These are phyloP conservation scores for Drepana arcuata DNA, from an alignment of 1,140 invertebrate species.

Conservation along the genomic window DNA sequence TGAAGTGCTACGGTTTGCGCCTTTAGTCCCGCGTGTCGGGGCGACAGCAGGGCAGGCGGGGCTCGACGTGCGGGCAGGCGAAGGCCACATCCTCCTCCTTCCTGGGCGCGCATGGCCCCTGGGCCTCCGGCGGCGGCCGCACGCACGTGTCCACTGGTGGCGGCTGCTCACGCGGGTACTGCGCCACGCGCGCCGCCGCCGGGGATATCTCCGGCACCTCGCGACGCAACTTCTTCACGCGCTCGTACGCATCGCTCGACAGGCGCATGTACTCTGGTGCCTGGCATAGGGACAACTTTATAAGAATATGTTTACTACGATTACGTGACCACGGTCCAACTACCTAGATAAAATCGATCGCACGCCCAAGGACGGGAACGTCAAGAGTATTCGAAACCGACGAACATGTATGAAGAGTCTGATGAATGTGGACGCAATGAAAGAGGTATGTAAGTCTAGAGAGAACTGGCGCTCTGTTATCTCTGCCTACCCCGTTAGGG, in stretches of 20 bases:
- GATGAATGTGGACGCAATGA: too few relatives aligned
- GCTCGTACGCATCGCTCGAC: constrained; percentile 37
- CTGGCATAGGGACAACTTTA: too few relatives aligned
- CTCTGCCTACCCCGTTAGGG: too few relatives aligned
- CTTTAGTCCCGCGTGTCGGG: constrained; percentile 19
- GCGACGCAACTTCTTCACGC: constrained; percentile 36
- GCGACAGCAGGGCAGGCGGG: constrained; percentile 35
- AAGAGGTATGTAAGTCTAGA: too few relatives aligned
- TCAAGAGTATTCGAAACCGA: too few relatives aligned
- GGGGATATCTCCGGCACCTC: constrained; percentile 48
- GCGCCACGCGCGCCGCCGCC: constrained; percentile 29
- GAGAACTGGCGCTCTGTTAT: too few relatives aligned
- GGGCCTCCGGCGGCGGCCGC: constrained; percentile 18
- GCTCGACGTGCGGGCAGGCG: constrained; percentile 37
- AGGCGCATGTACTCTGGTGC: constrained; percentile 51
- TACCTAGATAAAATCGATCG: too few relatives aligned
- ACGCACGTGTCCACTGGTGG: constrained; percentile 26
- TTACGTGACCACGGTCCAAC: too few relatives aligned
- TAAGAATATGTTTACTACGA: too few relatives aligned
- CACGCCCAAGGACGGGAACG: too few relatives aligned
- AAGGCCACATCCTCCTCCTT: constrained; percentile 54
- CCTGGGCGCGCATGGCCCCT: constrained; percentile 21
- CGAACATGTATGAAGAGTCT: too few relatives aligned
- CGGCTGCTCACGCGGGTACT: constrained; percentile 18
- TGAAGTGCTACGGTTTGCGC: too few relatives aligned